Base-by-base conservation (phyloP, 2,113 vertebrate genomes). In the Erythrocebus patas region DNA sequence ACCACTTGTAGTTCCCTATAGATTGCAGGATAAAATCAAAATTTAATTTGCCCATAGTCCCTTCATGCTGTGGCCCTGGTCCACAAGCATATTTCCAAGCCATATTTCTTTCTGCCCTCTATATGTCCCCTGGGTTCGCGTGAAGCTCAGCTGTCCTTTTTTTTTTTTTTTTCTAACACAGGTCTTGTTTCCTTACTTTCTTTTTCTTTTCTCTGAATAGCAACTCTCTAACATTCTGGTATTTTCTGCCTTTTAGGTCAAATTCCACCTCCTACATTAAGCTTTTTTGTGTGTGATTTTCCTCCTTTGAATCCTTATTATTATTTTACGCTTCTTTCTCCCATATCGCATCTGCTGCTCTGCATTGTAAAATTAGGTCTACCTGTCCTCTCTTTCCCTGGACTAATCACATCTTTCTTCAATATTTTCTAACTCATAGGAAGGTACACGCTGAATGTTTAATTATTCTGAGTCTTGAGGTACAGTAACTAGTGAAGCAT, bases 171-270 rank as follows among this genome's bases (percentile, higher is more conserved):
- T 27, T 80, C 75, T 75, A 81, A 40, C 32, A 80, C n/a, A 89
- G 11, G 20, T 57, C 11, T 82, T 61, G 40, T 38, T 84, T 68
- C 72, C 55, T 83, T 18, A 38, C 11, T 64, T 89, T 50, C 59
- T 55, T 93, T 59, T 91, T 80, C 80, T 87, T 89, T 95, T 40
- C 72, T 96, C 59, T 92, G 66, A 66, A 81, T 81, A 40, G 10
- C n/a, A 85, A 80, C 64, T 23, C 50, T 86, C 48, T 73, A 52
- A 59, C 35, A 38, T 64, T 80, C 57, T 85, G 55, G 32, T 68
- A 43, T 50, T 79, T 83, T 79, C 86, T 91, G 8, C 70, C 30
- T 27, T 85, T 61, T 55, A 88, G 59, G 38, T 91, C 30, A 78
- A 72, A 70, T 88, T 70, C 40, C 14, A 79, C 73, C 48, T 95